These are phyloP conservation scores for Iselma pallidipennis DNA, from an alignment of 2,888 invertebrate genomes.

Conservation along the genomic window DNA sequence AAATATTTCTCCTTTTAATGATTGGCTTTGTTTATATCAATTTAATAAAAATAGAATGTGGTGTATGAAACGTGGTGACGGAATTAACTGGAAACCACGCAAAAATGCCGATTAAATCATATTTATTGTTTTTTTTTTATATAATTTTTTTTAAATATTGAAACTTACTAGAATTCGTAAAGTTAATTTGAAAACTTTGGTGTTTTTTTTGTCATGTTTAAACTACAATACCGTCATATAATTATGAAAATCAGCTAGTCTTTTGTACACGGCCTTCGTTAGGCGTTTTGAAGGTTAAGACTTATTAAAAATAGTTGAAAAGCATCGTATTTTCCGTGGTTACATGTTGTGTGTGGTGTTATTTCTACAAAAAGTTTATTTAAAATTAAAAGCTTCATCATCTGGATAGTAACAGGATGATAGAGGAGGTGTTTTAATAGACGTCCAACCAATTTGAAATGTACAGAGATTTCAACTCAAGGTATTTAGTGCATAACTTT, in stretches of 20 bases:
- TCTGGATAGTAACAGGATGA: not conserved
- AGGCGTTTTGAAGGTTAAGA: slow-evolving; percentile 23
- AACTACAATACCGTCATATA: not conserved
- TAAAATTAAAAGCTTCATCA: not conserved
- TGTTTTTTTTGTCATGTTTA: not conserved
- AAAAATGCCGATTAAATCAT: not conserved
- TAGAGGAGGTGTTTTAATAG: not conserved
- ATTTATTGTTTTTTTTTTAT: too few relatives aligned
- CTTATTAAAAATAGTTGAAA: slow-evolving; percentile 25
- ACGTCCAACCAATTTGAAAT: not conserved
- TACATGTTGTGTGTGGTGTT: slow-evolving; percentile 2
- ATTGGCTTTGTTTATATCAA: too few relatives aligned
- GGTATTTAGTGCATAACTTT: too few relatives aligned
- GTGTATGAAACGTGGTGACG: too few relatives aligned
- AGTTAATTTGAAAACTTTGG: not conserved
- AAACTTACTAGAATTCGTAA: too few relatives aligned
- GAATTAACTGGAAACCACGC: not conserved
- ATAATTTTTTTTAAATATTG: too few relatives aligned
- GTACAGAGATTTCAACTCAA: not conserved
- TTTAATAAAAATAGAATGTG: not conserved
- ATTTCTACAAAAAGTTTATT: slow-evolving; percentile 8
- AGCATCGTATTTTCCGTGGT: slow-evolving; percentile 21
- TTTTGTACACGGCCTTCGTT: slow-evolving; percentile 23
- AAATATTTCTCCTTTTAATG: too few relatives aligned
- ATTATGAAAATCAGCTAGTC: slow-evolving; percentile 21